Evolutionary conservation across 35 echinoderm and acorn worm species (phyloP), one percentile per base, ranked within the genome.

Genomic region (Chiridota heheva): DNA sequence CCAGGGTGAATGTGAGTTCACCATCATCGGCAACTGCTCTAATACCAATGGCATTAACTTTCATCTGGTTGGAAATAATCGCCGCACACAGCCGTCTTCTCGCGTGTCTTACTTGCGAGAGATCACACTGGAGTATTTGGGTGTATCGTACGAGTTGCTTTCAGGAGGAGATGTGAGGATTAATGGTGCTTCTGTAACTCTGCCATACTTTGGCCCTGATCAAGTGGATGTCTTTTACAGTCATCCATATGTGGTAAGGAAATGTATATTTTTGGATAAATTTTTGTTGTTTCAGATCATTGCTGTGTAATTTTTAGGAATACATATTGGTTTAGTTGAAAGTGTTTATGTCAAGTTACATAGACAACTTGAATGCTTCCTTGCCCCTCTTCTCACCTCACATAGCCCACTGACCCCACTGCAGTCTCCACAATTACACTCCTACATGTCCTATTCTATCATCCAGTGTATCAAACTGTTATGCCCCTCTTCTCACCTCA

Each of bases 1-100:
- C 82, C 91, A 96, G 69, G 91, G 91, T 2, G 73, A 84, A 17
- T 96, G 91, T 70, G 73, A 90, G 41, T 96, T 90, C 82, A 89
- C 86, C 33, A 73, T 96, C 40, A 69, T 80, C 1, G 76, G 63
- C 39, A 82, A 85, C 69, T 96, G 91, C 45, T n/a, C 5, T 63
- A 49, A 84, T 18, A 42, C 62, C 5, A 47, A 84, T 5, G 30
- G 30, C 2, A 67, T 56, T 47, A 27, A 65, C 43, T 87, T 92
- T 70, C 83, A 86, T 60, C 90, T 92, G 37, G 77, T 70, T 28
- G 63, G 69, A 15, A 60, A 87, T 29, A 92, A 92, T 77, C 57
- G 37, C 55, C 43, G 42, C 4, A n/a, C 44, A n/a, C 74, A 70
- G 34, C 90, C 90, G 36, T 82, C 90, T 0, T 77, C 81, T 51